These are phyloP conservation scores for human (Homo sapiens) DNA, from an alignment of 2,113 vertebrate genomes.

Conservation along the genomic window DNA sequence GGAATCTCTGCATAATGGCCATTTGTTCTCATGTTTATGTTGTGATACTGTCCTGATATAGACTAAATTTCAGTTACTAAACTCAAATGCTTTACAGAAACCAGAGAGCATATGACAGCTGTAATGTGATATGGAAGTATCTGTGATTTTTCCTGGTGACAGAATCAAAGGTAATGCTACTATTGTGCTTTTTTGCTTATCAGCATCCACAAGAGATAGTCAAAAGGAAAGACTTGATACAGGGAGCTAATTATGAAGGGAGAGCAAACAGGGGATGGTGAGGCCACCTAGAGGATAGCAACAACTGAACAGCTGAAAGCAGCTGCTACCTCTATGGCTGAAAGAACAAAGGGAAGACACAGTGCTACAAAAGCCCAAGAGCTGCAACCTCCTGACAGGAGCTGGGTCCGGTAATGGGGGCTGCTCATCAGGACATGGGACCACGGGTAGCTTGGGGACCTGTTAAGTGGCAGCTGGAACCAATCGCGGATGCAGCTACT, in stretches of 20 bases:
- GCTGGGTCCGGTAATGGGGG: neutral
- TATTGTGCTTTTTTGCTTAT: neutral
- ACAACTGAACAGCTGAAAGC: neutral
- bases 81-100: neutral
- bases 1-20: neutral
- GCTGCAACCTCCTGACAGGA: neutral
- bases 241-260: neutral
- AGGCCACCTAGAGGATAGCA: neutral
- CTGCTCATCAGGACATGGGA: neutral
- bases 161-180: neutral
- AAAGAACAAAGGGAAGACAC: neutral
- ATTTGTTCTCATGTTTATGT: neutral
- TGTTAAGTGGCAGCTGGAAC: neutral
- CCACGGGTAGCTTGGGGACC: neutral
- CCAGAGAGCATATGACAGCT: neutral
- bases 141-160: neutral
- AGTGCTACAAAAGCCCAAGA: neutral
- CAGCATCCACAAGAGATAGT: neutral
- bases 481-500: rapidly evolving
- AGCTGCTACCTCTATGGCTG: too few species aligned
- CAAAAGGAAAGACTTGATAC: neutral
- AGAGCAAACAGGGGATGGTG: neutral
- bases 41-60: neutral
- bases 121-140: too few species aligned
- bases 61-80: neutral